These are phyloP conservation scores for Ametastegia equiseti DNA, from an alignment of 2,888 invertebrate genomes.

Conservation along the genomic window DNA sequence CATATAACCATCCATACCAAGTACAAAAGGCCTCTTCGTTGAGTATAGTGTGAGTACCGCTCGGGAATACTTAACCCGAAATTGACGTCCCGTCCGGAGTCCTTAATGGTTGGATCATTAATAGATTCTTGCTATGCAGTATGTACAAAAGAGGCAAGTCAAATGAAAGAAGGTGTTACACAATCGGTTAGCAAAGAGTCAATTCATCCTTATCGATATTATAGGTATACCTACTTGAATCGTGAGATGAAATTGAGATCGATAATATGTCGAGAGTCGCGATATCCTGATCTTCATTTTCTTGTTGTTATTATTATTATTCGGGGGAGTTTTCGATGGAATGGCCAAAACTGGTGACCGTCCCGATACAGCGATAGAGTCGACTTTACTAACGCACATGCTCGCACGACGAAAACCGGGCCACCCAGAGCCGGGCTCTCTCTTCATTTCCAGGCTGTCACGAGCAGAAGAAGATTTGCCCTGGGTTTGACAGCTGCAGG, in stretches of 20 bases:
- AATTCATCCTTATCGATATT: too few relatives aligned
- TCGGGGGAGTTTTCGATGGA: too few relatives aligned
- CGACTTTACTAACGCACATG: conserved; percentile 12
- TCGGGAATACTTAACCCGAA: conserved; percentile 52
- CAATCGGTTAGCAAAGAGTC: neutral
- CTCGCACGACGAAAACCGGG: conserved; percentile 41
- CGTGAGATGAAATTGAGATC: too few relatives aligned
- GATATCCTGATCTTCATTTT: too few relatives aligned
- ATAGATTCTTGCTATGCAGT: conserved; percentile 48
- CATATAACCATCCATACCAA: neutral
- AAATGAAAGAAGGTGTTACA: neutral
- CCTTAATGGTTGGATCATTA: conserved; percentile 54
- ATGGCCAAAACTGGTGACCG: conserved; percentile 6
- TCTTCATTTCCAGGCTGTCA: conserved; percentile 75
- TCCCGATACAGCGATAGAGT: too few relatives aligned
- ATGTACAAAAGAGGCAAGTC: neutral
- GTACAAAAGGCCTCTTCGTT: conserved; percentile 9
- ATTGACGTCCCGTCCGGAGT: conserved; percentile 55
- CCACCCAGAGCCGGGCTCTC: conserved; percentile 65
- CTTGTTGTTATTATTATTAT: too few relatives aligned
- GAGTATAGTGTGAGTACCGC: neutral
- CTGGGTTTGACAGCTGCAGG: conserved; percentile 76
- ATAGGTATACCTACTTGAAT: too few relatives aligned
- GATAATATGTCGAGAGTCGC: too few relatives aligned
- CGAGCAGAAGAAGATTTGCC: conserved; percentile 75